Conservation (phyloP, 2,113 vertebrate genomes). For the Andinoacara biseriatus region DNA sequence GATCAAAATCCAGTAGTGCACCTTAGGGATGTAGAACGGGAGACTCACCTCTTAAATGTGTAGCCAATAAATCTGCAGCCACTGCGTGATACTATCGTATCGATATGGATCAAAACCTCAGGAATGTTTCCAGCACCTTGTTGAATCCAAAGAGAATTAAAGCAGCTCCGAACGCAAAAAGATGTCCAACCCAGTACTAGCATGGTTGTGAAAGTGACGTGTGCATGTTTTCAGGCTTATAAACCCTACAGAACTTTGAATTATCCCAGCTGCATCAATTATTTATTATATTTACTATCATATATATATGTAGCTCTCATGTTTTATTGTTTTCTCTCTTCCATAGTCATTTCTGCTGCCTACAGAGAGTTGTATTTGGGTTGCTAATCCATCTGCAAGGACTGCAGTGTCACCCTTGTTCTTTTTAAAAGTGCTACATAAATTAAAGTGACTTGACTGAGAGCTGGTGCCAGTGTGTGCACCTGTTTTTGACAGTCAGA, state of each 20-base stretch:
- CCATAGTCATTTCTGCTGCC: background rate
- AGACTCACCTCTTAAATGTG: no score
- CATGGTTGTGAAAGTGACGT: no score
- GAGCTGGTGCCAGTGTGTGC: slow-evolving; percentile 17
- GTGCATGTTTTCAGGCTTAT: no score
- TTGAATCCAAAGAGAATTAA: background rate
- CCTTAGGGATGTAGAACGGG: no score
- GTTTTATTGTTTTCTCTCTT: no score
- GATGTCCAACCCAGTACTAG: background rate
- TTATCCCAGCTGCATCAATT: no score
- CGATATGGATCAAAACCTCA: background rate
- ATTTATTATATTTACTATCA: no score
- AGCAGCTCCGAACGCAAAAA: background rate
- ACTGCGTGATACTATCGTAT: background rate
- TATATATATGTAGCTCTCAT: background rate
- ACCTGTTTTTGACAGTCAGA: slow-evolving; percentile 62
- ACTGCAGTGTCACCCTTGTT: background rate
- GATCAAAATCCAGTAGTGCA: no score
- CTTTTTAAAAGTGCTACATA: background rate
- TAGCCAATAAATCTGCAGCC: background rate
- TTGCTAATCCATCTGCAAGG: background rate
- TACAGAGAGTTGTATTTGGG: background rate
- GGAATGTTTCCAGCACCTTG: background rate
- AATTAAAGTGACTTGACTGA: background rate
- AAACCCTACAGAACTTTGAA: no score